Evolutionary conservation across 2,113 vertebrate genomes (phyloP).

Genomic region (Rhipidura dahli): DNA sequence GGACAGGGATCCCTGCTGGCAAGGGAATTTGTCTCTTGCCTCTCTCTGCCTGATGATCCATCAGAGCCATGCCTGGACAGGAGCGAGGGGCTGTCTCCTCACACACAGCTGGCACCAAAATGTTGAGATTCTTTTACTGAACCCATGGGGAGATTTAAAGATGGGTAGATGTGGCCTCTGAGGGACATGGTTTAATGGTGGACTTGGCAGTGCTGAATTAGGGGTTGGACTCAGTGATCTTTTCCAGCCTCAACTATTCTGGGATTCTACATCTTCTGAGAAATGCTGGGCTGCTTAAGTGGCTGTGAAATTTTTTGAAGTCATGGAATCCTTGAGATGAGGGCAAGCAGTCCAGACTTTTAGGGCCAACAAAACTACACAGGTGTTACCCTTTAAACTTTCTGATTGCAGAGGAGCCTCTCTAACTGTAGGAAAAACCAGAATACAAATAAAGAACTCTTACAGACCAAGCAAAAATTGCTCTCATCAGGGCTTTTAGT

Average conservation of each 20-base stretch:
- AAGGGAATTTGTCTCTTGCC: background rate
- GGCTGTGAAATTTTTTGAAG: background rate
- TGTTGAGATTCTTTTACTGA: background rate
- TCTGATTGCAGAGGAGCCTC: background rate
- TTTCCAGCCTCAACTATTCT: background rate
- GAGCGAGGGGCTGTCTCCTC: rapidly evolving
- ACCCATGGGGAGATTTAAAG: background rate
- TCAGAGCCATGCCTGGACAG: background rate
- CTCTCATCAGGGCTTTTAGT: background rate
- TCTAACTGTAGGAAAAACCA: background rate
- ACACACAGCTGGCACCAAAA: background rate
- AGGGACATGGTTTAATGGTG: background rate
- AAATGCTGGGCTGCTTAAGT: background rate
- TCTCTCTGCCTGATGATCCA: background rate
- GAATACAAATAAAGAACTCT: background rate
- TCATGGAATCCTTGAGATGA: background rate
- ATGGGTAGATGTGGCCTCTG: background rate
- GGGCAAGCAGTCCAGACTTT: background rate
- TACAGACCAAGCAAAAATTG: background rate
- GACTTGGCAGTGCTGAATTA: background rate
- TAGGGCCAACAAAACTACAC: background rate
- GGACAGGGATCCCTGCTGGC: background rate
- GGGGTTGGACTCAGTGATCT: background rate
- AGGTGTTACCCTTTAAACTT: background rate
- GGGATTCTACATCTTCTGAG: background rate